Conservation (phyloP, 2,113 vertebrate genomes). For the Nycticorax nycticorax region DNA sequence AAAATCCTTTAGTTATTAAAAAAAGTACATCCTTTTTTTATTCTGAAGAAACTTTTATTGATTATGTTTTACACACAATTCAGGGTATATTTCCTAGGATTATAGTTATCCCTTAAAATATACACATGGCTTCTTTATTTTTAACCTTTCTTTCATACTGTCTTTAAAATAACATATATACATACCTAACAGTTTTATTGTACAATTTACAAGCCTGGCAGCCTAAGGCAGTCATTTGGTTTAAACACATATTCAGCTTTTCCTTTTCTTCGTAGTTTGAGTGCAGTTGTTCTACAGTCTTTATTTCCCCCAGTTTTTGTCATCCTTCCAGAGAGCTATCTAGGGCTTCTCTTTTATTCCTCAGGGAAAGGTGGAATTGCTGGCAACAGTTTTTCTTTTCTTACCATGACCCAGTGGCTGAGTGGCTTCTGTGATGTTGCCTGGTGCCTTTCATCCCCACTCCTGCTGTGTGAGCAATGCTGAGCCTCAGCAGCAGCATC, state of each 20-base stretch:
- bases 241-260: neutral
- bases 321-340: neutral
- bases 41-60: neutral
- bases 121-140: neutral
- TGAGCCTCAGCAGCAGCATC: neutral
- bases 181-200: neutral
- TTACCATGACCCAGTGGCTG: constrained; percentile 32
- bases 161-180: neutral
- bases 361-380: constrained; percentile 12
- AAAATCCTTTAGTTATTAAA: neutral
- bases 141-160: neutral
- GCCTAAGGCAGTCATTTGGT: neutral
- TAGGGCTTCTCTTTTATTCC: neutral
- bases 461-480: constrained; percentile 25
- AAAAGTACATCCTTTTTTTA: neutral
- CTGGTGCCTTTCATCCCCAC: constrained; percentile 30
- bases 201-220: neutral
- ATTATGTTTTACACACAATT: neutral
- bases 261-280: neutral
- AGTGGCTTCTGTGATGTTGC: constrained; percentile 31
- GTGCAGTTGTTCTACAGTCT: neutral
- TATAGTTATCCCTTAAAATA: neutral
- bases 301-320: neutral
- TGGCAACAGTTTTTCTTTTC: constrained; percentile 2
- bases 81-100: neutral